Percentiles rank a stretch among this genome's conserved stretches.
Conservation (phyloP, 2,888 invertebrate genomes). For the Watsonalla cultraria region DNA sequence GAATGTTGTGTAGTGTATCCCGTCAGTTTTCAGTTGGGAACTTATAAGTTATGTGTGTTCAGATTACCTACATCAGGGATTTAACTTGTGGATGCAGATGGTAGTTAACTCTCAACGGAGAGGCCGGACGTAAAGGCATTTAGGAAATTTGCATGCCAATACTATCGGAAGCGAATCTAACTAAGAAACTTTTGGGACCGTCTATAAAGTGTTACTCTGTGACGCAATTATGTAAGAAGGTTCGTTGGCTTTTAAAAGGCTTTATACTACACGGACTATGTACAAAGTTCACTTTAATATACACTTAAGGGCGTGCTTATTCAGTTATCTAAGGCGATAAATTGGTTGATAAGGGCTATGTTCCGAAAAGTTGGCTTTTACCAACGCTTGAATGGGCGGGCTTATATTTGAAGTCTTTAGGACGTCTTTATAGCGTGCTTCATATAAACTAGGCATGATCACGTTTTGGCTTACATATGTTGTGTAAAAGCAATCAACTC, state of each 20-base stretch:
- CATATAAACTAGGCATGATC: too few relatives aligned
- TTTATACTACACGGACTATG: constrained; percentile 1
- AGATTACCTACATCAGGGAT: constrained; percentile 48
- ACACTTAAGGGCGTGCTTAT: neutral
- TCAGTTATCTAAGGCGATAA: neutral
- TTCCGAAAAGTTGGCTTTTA: neutral
- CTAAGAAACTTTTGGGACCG: constrained; percentile 44
- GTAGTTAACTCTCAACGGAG: constrained; percentile 31
- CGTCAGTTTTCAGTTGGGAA: constrained; percentile 23
- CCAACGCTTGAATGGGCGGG: neutral
- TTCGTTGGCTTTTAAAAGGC: constrained; percentile 7
- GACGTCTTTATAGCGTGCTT: too few relatives aligned
- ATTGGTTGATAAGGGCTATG: neutral
- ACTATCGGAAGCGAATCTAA: constrained; percentile 44
- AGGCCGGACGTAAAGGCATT: constrained; percentile 38
- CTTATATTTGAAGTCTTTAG: neutral
- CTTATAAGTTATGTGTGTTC: constrained; percentile 38
- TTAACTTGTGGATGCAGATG: constrained; percentile 41
- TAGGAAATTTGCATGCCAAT: constrained; percentile 62
- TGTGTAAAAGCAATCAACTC: too few relatives aligned
- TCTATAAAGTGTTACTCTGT: constrained; percentile 25
- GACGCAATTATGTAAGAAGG: constrained; percentile 22
- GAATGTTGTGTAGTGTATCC: neutral
- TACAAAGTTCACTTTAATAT: neutral
- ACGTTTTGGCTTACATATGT: too few relatives aligned